phyloP scores from a whole-genome alignment of 2,797 vertebrate species.

The Rhabdomys pumilio region DNA sequence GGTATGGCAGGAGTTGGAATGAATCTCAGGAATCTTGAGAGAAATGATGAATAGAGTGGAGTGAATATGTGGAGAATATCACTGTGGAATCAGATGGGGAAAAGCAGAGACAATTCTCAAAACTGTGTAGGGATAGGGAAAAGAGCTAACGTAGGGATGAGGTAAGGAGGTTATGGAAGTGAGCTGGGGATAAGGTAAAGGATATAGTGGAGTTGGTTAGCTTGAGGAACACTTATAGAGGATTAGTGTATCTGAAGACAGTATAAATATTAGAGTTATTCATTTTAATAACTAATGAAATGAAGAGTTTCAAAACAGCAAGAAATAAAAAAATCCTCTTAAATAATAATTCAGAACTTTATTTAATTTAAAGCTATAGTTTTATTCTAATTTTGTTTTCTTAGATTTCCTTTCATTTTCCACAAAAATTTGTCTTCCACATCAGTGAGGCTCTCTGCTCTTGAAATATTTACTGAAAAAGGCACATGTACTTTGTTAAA shows the following conservation, averaged over 20 bases:
- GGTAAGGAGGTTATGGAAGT: neutral
- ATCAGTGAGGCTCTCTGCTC: neutral
- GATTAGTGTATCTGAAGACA: neutral
- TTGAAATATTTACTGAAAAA: constrained; percentile 62
- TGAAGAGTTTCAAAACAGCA: constrained; percentile 5
- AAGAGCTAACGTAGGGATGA: neutral
- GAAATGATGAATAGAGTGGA: neutral
- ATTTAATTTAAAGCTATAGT: constrained; percentile 59
- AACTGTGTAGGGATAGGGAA: neutral
- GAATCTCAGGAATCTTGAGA: neutral
- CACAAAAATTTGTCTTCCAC: constrained; percentile 7
- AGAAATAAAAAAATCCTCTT: neutral
- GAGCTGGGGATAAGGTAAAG: neutral
- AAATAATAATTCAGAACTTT: constrained; percentile 4
- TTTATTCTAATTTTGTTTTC: constrained; percentile 49
- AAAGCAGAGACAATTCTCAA: neutral
- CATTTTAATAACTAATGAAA: constrained; percentile 38
- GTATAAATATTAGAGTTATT: constrained; percentile 20
- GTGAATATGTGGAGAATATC: neutral
- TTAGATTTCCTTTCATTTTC: constrained; percentile 48
- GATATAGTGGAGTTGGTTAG: neutral
- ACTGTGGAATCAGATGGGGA: neutral
- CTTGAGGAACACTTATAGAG: neutral
- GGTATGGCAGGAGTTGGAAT: neutral
- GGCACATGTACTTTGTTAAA: constrained; percentile 66